Conservation (phyloP, 2,888 invertebrate genomes). For the Hypsopygia costalis region DNA sequence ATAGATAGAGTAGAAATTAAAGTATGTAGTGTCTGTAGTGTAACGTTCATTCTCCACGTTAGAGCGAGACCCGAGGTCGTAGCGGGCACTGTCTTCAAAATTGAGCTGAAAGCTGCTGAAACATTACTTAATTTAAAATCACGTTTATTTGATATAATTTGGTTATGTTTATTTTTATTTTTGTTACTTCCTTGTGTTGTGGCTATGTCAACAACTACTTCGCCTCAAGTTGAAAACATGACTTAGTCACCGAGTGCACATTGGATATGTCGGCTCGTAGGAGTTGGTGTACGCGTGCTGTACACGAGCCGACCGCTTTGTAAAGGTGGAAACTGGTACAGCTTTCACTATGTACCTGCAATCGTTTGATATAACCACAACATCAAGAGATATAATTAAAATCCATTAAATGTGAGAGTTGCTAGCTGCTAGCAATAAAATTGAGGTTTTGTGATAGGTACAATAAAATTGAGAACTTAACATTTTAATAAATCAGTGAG, state of each 20-base stretch:
- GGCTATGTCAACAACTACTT: conserved; percentile 39
- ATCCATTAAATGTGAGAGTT: conserved; percentile 53
- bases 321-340: conserved; percentile 33
- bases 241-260: no score
- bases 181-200: conserved; percentile 47
- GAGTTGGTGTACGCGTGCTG: no score
- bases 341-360: conserved; percentile 6
- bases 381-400: conserved; percentile 47
- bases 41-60: no score
- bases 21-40: not conserved
- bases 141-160: conserved; percentile 56
- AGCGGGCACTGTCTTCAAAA: conserved; percentile 23
- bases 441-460: conserved; percentile 75
- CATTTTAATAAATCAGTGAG: conserved; percentile 46
- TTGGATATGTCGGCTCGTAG: no score
- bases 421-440: conserved; percentile 77
- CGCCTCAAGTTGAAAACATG: not conserved
- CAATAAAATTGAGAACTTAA: conserved; percentile 74
- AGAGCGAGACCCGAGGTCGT: conserved; percentile 29
- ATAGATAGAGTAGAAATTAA: not conserved
- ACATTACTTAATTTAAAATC: conserved; percentile 59
- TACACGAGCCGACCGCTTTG: conserved; percentile 30
- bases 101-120: conserved; percentile 63
- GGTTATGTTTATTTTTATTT: conserved; percentile 56
- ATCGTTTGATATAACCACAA: conserved; percentile 47